Base-by-base conservation (phyloP, 2,113 vertebrate species). In the Calyptommatus sinebrachiatus region DNA sequence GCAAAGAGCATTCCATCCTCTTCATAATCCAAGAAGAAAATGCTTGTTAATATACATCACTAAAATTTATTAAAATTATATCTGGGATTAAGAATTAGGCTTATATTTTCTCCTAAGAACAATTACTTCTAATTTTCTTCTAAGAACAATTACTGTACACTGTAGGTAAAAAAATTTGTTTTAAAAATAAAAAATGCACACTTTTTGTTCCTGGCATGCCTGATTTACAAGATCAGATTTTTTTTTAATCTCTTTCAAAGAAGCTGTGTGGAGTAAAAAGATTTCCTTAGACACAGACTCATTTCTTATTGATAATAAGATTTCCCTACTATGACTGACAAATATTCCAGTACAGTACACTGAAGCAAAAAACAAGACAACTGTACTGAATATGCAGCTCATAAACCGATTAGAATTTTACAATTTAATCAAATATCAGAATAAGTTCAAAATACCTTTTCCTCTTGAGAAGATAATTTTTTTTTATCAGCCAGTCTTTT, bases 381-480 rank as follows among this genome's bases (percentile, higher is more conserved):
- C 18, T 57, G 18, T 57, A 57, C 53, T 18, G 53, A 14, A 18
- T 57, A 57, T 57, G 53, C 53, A 57, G 53, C 18, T 18, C 18
- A 57, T 14, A 57, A 57, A 57, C 53, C 14, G 4, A 57, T 16
- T 57, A 18, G 4, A 21, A 67, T 48, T 48, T 12, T 50, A 28
- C 31, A 24, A n/a, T 69, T 20, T 78, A 74, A 48, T 8, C 21
- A 71, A 76, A 68, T 41, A 77, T 62, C 20, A 45, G 8, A 10
- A n/a, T 69, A 80, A 84, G 79, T 76, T 28, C 41, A 41, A 72
- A 84, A 68, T 70, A 89, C 98, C 96, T 98, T 99, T 84, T 96
- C 94, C 84, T 98, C 98, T 87, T 98, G 96, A 79, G 95, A 95
- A 84, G 96, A 96, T 4, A 96, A 95, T 87, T 97, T 97, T 87